These are phyloP conservation scores for Xiphophorus couchianus DNA, from an alignment of 2,113 vertebrate species.

Conservation along the genomic window DNA sequence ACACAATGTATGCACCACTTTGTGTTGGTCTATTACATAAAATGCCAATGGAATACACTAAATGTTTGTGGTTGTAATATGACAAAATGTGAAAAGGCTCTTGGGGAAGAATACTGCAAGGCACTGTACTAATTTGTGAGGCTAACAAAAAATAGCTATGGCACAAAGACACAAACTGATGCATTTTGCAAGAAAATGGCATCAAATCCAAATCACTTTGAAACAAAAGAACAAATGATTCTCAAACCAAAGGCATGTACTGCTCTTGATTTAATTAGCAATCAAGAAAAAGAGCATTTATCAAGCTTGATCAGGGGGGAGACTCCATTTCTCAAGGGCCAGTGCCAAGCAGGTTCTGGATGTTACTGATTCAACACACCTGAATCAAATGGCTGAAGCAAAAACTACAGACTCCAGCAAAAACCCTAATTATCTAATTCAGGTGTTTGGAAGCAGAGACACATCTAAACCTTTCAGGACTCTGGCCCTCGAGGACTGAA, in stretches of 20 bases:
- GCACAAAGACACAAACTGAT: slow-evolving; percentile 40
- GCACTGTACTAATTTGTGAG: not conserved
- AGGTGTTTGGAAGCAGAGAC: not conserved
- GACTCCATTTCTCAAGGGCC: not conserved
- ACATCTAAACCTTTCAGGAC: too few relatives aligned
- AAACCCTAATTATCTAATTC: not conserved
- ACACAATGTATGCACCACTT: not conserved
- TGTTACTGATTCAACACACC: not conserved
- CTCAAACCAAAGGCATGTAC: slow-evolving; percentile 48
- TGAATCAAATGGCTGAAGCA: not conserved
- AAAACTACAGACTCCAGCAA: not conserved
- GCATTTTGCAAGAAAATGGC: slow-evolving; percentile 49
- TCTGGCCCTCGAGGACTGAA: not conserved
- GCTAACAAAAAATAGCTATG: slow-evolving; percentile 25
- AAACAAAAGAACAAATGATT: slow-evolving; percentile 47
- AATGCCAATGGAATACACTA: not conserved
- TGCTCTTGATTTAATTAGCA: not conserved
- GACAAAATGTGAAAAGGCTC: not conserved
- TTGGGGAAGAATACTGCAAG: too few relatives aligned
- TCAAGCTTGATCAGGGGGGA: not conserved
- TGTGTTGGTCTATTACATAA: not conserved
- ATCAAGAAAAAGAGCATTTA: not conserved
- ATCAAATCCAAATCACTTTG: slow-evolving; percentile 13
- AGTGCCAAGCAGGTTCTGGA: not conserved
- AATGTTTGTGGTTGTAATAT: not conserved